phyloP scores from a whole-genome alignment of 2,113 vertebrate genomes.

The Oreotrochilus melanogaster region DNA sequence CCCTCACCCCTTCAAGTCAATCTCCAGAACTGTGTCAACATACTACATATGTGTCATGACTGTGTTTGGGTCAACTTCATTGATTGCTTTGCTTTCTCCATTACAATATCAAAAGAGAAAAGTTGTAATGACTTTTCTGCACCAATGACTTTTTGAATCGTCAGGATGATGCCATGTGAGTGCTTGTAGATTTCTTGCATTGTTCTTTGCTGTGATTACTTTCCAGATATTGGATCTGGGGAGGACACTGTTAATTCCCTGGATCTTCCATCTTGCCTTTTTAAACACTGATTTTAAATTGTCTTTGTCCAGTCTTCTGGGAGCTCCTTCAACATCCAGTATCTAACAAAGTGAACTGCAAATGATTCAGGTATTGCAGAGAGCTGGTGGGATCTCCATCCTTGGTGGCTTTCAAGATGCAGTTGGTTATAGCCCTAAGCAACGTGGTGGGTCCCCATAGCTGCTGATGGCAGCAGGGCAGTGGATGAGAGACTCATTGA shows the following conservation, averaged over 20 bases:
- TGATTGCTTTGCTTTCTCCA: neutral
- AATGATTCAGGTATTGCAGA: neutral
- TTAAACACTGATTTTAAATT: neutral
- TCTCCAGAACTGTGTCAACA: neutral
- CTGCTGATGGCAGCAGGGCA: neutral
- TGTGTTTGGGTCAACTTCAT: neutral
- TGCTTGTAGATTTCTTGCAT: neutral
- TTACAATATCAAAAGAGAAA: neutral
- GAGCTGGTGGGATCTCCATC: neutral
- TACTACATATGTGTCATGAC: neutral
- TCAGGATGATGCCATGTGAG: neutral
- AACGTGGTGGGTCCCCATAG: neutral
- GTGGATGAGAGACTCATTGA: neutral
- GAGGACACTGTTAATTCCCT: neutral
- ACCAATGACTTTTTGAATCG: neutral
- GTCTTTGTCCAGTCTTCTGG: neutral
- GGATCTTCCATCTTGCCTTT: neutral
- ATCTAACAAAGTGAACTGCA: neutral
- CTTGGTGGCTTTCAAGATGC: neutral
- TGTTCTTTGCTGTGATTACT: neutral
- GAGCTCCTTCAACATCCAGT: neutral
- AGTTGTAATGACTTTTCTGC: fast-evolving
- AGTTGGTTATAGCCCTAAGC: neutral
- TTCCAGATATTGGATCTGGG: neutral
- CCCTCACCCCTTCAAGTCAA: fast-evolving